Evolutionary conservation across 2,888 invertebrate species (phyloP), one percentile per base, ranked within the genome.

Genomic region (Diarsia dahlii): DNA sequence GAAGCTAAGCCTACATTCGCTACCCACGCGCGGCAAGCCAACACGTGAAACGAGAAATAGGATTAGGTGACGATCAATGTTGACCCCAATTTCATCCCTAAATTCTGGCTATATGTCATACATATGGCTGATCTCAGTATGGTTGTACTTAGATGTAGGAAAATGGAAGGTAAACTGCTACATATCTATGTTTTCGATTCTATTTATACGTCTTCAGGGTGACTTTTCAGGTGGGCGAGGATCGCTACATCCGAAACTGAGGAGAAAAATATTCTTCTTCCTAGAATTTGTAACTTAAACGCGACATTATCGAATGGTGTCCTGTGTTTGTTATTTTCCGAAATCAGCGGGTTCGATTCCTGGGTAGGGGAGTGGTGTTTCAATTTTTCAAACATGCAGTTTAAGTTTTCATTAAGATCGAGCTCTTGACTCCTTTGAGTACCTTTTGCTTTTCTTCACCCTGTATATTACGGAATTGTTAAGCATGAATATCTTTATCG

Each of bases 1-100:
- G 90, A 92, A 90, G 88, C 88, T 89, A 89, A 89, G 87, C 91
- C 92, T 90, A 91, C 91, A 90, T 90, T 89, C 84, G 78, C 91
- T 85, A 85, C 93, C 92, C 92, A 94, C 93, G 91, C 92, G 81
- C 76, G 64, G 62, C 79, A 83, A 83, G 83, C 87, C 80, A 86
- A 88, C 87, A 90, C 89, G 88, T 89, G 89, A 90, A 88, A 79
- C 76, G 84, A 83, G 86, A 90, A 82, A 90, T 89, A 87, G 90
- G 90, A 91, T 92, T 91, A 92, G 89, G 86, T 84, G 86, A 87
- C 88, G 88, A 87, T 88, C 87, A 88, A 91, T 84, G 71, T 64
- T 77, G 80, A 86, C 77, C 72, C 71, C 72, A 77, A 79, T 70
- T 72, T 83, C 74, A 85, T 65, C 76, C 76, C 79, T 69, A 66